Conservation (phyloP, 2,113 vertebrate species). For the Psilopsiagon aymara region DNA sequence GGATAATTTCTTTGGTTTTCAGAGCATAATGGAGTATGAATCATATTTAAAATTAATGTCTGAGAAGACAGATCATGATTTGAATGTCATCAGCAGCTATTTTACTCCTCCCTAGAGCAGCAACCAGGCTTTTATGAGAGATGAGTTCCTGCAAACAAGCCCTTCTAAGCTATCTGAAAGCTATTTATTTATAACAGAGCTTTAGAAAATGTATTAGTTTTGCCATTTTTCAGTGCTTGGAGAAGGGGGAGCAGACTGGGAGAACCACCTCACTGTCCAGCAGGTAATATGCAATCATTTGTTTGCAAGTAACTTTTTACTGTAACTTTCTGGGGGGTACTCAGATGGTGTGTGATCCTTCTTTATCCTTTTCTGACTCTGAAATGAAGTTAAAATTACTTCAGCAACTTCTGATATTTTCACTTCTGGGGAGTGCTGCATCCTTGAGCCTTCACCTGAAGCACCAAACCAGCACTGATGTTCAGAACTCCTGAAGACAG, state of each 20-base stretch:
- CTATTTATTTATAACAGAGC: conserved; percentile 63
- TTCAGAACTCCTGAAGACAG: not conserved
- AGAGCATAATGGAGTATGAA: conserved; percentile 77
- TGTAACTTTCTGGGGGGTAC: not conserved
- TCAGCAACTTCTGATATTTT: not conserved
- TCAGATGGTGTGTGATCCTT: not conserved
- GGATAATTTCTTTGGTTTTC: conserved; percentile 79
- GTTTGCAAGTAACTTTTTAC: conserved; percentile 9
- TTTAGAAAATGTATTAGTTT: conserved; percentile 53
- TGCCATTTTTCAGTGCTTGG: conserved; percentile 29
- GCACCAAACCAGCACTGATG: not conserved
- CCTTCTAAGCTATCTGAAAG: conserved; percentile 63
- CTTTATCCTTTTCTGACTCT: not conserved
- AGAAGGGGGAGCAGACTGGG: not conserved
- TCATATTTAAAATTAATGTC: conserved; percentile 82
- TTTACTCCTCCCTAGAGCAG: conserved; percentile 73
- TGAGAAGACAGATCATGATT: conserved; percentile 77
- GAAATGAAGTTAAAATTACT: not conserved
- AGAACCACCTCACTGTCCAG: not conserved
- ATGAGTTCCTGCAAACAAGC: conserved; percentile 69
- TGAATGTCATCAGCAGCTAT: conserved; percentile 79
- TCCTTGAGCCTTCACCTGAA: not conserved
- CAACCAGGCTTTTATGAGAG: conserved; percentile 69
- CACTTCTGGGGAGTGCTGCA: not conserved
- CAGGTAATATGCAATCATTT: conserved; percentile 14